Evolutionary conservation across 2,113 vertebrate genomes (phyloP).

Genomic region (western clawed frog (Xenopus tropicalis)): DNA sequence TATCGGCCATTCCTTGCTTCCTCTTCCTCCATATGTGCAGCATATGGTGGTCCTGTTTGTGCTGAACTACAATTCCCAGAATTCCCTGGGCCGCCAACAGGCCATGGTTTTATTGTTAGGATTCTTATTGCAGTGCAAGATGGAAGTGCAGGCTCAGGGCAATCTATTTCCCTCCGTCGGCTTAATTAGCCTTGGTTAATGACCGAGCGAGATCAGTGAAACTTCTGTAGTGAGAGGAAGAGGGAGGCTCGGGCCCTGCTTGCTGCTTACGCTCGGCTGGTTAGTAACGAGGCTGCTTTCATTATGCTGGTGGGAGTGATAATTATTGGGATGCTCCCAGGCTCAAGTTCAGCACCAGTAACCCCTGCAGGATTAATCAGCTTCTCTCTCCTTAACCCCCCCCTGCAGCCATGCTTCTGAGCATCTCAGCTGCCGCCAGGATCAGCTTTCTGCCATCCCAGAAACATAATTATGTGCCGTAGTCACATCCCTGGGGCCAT

Average conservation of each 20-base stretch:
- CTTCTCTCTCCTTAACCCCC: not conserved
- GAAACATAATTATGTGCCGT: no score
- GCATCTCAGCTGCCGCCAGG: no score
- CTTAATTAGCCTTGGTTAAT: constrained; percentile 30
- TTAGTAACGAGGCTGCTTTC: constrained; percentile 20
- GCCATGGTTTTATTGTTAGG: no score
- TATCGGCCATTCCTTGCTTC: no score
- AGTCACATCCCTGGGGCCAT: no score
- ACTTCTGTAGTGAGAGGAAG: not conserved
- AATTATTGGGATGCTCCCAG: constrained; percentile 8
- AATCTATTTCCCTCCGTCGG: constrained; percentile 20
- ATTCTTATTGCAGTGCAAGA: no score
- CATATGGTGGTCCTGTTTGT: no score
- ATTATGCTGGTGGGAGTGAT: constrained; percentile 31
- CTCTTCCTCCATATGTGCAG: not conserved
- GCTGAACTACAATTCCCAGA: no score
- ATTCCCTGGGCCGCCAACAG: no score
- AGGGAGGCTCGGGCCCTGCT: no score
- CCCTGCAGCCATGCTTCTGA: no score
- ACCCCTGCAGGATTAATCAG: constrained; percentile 24
- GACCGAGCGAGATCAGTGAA: constrained; percentile 11
- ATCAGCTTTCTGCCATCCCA: no score
- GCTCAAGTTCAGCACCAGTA: constrained; percentile 30
- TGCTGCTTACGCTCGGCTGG: constrained; percentile 9
- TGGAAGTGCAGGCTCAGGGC: constrained; percentile 5